These are phyloP conservation scores for Heteropelma amictum DNA, from an alignment of 2,888 invertebrate genomes.

Conservation along the genomic window DNA sequence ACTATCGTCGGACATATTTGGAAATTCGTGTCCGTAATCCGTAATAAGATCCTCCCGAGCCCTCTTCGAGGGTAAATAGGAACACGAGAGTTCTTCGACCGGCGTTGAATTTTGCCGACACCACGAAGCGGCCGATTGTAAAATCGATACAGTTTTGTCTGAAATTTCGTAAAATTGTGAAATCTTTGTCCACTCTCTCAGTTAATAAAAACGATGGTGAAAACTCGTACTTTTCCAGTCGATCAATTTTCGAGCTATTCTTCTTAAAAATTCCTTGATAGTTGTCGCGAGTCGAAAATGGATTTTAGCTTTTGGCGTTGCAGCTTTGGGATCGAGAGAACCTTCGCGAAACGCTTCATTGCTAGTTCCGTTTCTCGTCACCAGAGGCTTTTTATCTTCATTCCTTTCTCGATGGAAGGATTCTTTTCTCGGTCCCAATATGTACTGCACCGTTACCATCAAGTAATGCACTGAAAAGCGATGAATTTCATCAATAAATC, in stretches of 20 bases:
- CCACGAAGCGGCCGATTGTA: slow-evolving; percentile 61
- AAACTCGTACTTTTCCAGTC: slow-evolving; percentile 53
- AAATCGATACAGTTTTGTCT: slow-evolving; percentile 61
- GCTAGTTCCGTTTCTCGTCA: slow-evolving; percentile 41
- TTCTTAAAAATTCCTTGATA: slow-evolving; percentile 26
- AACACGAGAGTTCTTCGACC: slow-evolving; percentile 72
- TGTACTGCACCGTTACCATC: slow-evolving; percentile 67
- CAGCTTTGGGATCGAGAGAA: slow-evolving; percentile 37
- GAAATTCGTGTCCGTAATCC: slow-evolving; percentile 54
- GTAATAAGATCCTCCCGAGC: slow-evolving; percentile 63
- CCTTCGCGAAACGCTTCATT: slow-evolving; percentile 40
- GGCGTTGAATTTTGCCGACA: slow-evolving; percentile 56
- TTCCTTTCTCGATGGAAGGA: background rate
- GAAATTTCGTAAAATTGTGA: background rate
- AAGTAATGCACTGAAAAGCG: slow-evolving; percentile 70
- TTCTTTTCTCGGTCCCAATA: slow-evolving; percentile 54
- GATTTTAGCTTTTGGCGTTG: background rate
- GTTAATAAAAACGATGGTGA: background rate
- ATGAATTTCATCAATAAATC: no score
- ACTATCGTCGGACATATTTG: slow-evolving; percentile 62
- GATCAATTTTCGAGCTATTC: slow-evolving; percentile 40
- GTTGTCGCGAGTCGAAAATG: slow-evolving; percentile 29
- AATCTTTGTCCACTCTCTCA: background rate
- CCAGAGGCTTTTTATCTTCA: background rate
- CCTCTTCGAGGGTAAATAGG: slow-evolving; percentile 68